A percentile compares a stretch with the other conserved stretches of the same genome.
phyloP scores from a whole-genome alignment of 2,797 vertebrate species.

The Enteromius afrohamiltoni region DNA sequence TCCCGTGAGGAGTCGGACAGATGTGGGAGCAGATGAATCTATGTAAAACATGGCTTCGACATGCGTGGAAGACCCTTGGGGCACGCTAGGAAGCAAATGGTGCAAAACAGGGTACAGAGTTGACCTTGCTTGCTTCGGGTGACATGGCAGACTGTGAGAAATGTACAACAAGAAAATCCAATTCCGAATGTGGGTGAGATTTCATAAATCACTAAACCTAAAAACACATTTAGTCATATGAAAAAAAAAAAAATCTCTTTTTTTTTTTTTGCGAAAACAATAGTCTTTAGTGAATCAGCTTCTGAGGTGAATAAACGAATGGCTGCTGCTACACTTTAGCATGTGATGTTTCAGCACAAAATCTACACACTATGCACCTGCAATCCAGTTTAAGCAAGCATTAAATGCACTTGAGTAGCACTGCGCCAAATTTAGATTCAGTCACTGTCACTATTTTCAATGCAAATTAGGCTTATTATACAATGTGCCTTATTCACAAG shows the following conservation, averaged over 20 bases:
- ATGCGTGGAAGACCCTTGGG: slow-evolving; percentile 8
- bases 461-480: not conserved
- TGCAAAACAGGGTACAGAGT: slow-evolving; percentile 17
- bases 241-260: too few relatives aligned
- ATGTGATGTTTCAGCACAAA: slow-evolving; percentile 7
- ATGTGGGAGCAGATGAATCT: slow-evolving; percentile 36
- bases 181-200: not conserved
- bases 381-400: not conserved
- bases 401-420: not conserved
- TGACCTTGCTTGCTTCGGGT: slow-evolving; percentile 12
- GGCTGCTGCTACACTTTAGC: not conserved
- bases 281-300: not conserved
- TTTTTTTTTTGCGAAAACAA: not conserved
- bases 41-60: slow-evolving; percentile 35
- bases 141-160: slow-evolving; percentile 2
- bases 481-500: not conserved
- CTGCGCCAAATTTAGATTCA: not conserved
- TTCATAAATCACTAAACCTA: not conserved
- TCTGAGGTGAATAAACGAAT: not conserved
- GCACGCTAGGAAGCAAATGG: slow-evolving; percentile 28
- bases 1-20: slow-evolving; percentile 13
- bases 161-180: not conserved
- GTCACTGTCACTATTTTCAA: not conserved
- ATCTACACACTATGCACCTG: not conserved
- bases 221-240: not conserved